phyloP scores from a whole-genome alignment of 2,888 invertebrate genomes.

The Deladenus siricidicola region DNA sequence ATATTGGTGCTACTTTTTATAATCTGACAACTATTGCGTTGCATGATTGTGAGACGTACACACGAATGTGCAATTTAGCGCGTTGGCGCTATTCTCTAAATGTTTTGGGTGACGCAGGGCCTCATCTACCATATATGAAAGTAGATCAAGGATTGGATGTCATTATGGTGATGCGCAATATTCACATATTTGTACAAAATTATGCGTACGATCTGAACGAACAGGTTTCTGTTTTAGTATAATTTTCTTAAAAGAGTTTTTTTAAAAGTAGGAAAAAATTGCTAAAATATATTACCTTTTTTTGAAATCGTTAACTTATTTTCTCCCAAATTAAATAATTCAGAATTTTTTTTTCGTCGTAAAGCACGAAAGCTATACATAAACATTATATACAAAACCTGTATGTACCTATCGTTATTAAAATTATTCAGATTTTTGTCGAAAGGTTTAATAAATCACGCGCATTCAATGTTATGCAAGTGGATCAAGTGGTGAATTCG shows the following conservation, averaged over 20 bases:
- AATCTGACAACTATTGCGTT: constrained; percentile 91
- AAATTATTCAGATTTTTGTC: constrained; percentile 67
- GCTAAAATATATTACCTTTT: no score
- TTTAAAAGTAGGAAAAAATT: no score
- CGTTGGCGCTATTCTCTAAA: constrained; percentile 46
- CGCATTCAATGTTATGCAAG: constrained; percentile 86
- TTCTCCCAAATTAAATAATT: no score
- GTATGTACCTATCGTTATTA: neutral
- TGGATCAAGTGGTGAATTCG: constrained; percentile 88
- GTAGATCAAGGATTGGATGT: constrained; percentile 93
- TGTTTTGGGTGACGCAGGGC: constrained; percentile 68
- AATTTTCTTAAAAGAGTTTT: no score
- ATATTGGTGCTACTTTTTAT: constrained; percentile 87
- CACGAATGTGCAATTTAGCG: constrained; percentile 89
- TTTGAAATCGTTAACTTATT: no score
- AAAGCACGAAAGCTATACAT: no score
- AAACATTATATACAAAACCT: no score
- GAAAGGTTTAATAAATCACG: constrained; percentile 83
- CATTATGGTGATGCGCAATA: constrained; percentile 89
- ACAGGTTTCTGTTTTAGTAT: no score
- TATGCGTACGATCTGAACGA: constrained; percentile 76
- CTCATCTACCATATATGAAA: constrained; percentile 84
- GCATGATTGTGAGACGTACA: constrained; percentile 94
- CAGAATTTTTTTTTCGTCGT: no score
- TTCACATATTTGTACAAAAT: constrained; percentile 83